Evolutionary conservation across 2,888 invertebrate genomes (phyloP).

Genomic region (Halocaridina rubra): DNA sequence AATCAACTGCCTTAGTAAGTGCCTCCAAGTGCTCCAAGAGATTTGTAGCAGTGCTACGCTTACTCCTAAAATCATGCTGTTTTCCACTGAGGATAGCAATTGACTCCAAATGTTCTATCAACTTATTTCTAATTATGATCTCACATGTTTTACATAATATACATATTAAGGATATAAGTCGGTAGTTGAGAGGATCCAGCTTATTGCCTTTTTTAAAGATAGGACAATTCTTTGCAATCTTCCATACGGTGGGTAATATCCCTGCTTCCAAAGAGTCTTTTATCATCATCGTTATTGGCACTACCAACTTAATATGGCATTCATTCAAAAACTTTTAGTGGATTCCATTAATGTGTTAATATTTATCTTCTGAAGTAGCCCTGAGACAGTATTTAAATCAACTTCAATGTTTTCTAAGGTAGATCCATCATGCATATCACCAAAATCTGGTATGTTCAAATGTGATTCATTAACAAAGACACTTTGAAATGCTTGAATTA

Average conservation of each 20-base stretch:
- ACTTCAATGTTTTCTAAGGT: neutral
- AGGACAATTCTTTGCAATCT: neutral
- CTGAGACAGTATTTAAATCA: neutral
- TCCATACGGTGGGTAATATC: neutral
- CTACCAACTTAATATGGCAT: neutral
- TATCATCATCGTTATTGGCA: neutral
- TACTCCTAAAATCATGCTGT: neutral
- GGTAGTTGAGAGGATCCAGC: neutral
- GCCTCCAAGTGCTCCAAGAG: neutral
- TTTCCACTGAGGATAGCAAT: neutral
- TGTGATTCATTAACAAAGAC: neutral
- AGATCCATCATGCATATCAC: neutral
- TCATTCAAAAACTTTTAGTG: no score
- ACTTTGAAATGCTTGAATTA: no score
- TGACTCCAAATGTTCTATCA: neutral
- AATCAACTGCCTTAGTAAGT: no score
- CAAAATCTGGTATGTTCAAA: neutral
- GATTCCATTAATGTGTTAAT: neutral
- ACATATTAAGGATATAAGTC: slow-evolving; percentile 2
- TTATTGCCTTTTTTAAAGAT: neutral
- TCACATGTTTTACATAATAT: neutral
- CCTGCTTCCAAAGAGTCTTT: neutral
- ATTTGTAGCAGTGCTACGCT: no score
- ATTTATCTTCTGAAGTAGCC: neutral
- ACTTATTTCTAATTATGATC: neutral